Percentiles rank a stretch among this genome's conserved stretches.
Evolutionary conservation across 1,140 invertebrate genomes (phyloP).

Genomic region (Bombus pyrosoma): DNA sequence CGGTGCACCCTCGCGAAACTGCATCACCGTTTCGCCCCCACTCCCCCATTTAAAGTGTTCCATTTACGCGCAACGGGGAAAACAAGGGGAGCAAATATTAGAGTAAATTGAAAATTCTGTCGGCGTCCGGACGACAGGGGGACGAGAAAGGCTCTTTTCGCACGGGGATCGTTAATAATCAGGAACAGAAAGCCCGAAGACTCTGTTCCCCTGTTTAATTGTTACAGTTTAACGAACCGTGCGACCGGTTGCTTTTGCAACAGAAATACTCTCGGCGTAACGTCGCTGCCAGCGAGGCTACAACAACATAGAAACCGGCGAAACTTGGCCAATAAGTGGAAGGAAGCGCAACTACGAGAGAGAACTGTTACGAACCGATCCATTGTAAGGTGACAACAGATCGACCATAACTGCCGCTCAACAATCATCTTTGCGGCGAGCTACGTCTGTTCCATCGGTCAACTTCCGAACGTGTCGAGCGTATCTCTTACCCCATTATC

Average conservation of each 20-base stretch:
- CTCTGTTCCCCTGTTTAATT: constrained; percentile 34
- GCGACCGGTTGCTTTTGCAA: constrained; percentile 10
- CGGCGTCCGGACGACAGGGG: background rate
- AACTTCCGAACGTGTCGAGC: background rate
- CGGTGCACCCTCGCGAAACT: background rate
- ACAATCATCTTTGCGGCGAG: constrained; percentile 36
- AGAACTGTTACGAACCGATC: constrained; percentile 35
- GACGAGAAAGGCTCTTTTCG: background rate
- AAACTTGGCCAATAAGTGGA: constrained; percentile 49
- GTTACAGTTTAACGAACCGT: constrained; percentile 40
- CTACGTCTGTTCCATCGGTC: background rate
- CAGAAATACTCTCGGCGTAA: background rate
- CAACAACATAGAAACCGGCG: background rate
- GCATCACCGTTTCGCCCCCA: background rate
- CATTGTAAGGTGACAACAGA: constrained; percentile 20
- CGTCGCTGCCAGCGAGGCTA: background rate
- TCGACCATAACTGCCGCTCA: constrained; percentile 1
- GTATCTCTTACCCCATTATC: background rate
- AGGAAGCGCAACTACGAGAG: constrained; percentile 28
- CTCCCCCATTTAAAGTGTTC: background rate
- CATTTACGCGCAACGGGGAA: constrained; percentile 10
- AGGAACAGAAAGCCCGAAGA: constrained; percentile 32
- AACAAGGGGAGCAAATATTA: constrained; percentile 25
- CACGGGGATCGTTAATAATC: constrained; percentile 34
- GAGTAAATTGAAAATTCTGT: constrained; percentile 42